Conservation (phyloP, 92 coral and sea anemone species). For the Parazoanthus darwini region DNA sequence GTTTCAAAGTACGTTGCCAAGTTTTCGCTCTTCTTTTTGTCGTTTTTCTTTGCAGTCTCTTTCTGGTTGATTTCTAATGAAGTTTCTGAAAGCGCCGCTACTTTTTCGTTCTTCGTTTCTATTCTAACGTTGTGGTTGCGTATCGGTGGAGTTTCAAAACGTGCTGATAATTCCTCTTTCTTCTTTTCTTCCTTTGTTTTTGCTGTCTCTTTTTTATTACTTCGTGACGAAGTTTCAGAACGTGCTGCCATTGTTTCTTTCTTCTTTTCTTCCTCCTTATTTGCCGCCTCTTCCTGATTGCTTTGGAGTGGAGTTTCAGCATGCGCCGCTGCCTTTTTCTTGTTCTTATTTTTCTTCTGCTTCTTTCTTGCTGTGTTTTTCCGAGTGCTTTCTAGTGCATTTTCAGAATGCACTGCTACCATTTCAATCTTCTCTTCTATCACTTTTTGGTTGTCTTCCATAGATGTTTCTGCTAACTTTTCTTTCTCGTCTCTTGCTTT, state of each 20-base stretch:
- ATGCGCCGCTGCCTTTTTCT: neutral
- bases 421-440: too few relatives aligned
- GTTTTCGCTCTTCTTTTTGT: neutral
- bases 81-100: too few relatives aligned
- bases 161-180: neutral
- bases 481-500: too few relatives aligned
- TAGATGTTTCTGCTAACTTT: too few relatives aligned
- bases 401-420: neutral
- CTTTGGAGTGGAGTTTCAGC: neutral
- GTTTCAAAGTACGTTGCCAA: neutral
- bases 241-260: neutral
- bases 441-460: too few relatives aligned
- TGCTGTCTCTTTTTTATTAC: neutral
- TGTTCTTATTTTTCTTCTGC: neutral
- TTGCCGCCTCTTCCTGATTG: neutral
- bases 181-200: neutral
- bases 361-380: too few relatives aligned
- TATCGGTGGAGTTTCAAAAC: neutral
- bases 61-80: neutral
- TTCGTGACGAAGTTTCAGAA: neutral
- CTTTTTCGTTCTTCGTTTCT: too few relatives aligned
- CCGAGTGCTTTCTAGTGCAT: too few relatives aligned
- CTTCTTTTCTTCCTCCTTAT: neutral
- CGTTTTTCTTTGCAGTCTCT: neutral
- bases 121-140: neutral